Percentiles rank a stretch among this genome's conserved stretches.
Evolutionary conservation across 2,113 vertebrate species (phyloP).

Genomic region (Sinocyclocheilus anophthalmus): DNA sequence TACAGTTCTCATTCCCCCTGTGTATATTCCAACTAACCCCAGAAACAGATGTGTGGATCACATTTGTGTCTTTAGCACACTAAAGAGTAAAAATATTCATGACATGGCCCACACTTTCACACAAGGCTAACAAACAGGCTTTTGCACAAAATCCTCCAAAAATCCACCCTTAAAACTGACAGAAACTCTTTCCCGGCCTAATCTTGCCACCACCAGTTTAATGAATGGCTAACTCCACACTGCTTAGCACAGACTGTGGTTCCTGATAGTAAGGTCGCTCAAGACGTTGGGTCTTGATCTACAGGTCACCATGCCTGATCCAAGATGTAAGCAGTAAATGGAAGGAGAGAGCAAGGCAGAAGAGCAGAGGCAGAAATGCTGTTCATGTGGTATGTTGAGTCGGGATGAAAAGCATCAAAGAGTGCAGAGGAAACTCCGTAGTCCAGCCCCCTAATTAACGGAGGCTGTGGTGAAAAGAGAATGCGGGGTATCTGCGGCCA

Average conservation of each 20-base stretch:
- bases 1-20: conserved; percentile 15
- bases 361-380: conserved; percentile 40
- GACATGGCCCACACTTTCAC: conserved; percentile 27
- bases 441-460: conserved; percentile 90
- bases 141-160: conserved; percentile 18
- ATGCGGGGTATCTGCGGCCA: conserved; percentile 79
- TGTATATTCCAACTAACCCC: conserved; percentile 16
- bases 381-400: conserved; percentile 59
- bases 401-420: conserved; percentile 71
- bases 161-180: conserved; percentile 25
- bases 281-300: conserved; percentile 4
- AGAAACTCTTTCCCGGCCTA: conserved; percentile 60
- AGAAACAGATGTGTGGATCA: conserved; percentile 45
- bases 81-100: conserved; percentile 21
- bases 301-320: conserved; percentile 23
- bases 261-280: neutral
- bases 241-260: conserved; percentile 48
- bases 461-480: conserved; percentile 89
- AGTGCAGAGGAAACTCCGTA: conserved; percentile 74
- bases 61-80: conserved; percentile 27
- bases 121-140: conserved; percentile 29
- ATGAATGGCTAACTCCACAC: conserved; percentile 58
- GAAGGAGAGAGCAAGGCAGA: conserved; percentile 12
- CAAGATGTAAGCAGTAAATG: conserved; percentile 36
- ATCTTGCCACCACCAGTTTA: conserved; percentile 56